A percentile compares a stretch with the other conserved stretches of the same genome.
Conservation (phyloP, 2,797 vertebrate genomes). For the Bradypodion ventrale region DNA sequence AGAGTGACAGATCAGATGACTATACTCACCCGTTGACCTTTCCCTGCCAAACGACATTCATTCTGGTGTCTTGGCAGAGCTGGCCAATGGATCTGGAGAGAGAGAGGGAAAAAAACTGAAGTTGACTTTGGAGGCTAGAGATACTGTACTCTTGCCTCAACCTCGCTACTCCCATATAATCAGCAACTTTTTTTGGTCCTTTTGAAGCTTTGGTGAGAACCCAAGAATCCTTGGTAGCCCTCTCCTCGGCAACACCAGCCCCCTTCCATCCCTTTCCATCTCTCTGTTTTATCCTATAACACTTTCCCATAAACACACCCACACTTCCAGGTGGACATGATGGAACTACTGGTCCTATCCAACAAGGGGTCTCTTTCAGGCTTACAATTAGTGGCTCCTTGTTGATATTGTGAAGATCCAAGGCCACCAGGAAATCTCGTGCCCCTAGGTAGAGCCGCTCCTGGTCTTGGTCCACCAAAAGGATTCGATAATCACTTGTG, state of each 20-base stretch:
- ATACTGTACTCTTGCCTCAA: neutral
- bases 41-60: slow-evolving; percentile 87
- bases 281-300: neutral
- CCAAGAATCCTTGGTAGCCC: neutral
- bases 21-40: slow-evolving; percentile 80
- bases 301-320: neutral
- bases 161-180: neutral
- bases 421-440: slow-evolving; percentile 85
- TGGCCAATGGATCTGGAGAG: slow-evolving; percentile 82
- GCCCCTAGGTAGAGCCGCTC: slow-evolving; percentile 87
- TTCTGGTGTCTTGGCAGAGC: slow-evolving; percentile 82
- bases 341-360: neutral
- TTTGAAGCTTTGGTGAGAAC: neutral
- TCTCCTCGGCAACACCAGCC: neutral
- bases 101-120: neutral
- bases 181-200: neutral
- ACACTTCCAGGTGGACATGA: neutral
- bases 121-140: no score
- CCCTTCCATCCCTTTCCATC: neutral
- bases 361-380: neutral
- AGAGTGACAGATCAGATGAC: neutral
- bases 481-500: slow-evolving; percentile 87
- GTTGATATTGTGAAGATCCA: slow-evolving; percentile 89
- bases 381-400: slow-evolving; percentile 88
- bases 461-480: slow-evolving; percentile 87